These are phyloP conservation scores for Leucozona laternaria DNA, from an alignment of 2,888 invertebrate genomes.

Conservation along the genomic window DNA sequence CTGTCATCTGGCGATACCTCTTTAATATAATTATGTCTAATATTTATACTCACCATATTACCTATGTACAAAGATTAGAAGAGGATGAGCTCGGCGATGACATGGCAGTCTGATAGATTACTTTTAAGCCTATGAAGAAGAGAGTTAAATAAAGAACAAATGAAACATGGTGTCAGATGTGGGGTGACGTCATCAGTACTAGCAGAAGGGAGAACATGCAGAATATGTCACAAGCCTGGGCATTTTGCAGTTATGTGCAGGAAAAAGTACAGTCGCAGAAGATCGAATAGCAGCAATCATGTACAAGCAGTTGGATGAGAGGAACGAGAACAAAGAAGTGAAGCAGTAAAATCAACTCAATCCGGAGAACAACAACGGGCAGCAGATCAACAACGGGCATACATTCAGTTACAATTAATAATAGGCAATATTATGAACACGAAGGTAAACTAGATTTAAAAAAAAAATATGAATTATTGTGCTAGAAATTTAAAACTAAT, in stretches of 20 bases:
- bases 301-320: slow-evolving; percentile 13
- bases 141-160: too few species aligned
- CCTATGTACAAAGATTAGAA: too few species aligned
- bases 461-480: not conserved
- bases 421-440: slow-evolving; percentile 36
- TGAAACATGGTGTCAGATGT: too few species aligned
- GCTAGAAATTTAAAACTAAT: slow-evolving; percentile 10
- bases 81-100: too few species aligned
- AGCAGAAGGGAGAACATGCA: slow-evolving; percentile 32
- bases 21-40: too few species aligned
- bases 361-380: slow-evolving; percentile 2
- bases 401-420: slow-evolving; percentile 26
- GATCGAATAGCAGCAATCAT: slow-evolving; percentile 17
- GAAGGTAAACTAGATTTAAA: slow-evolving; percentile 25
- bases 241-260: slow-evolving; percentile 47
- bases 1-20: too few species aligned
- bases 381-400: not conserved
- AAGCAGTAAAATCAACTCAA: slow-evolving; percentile 7
- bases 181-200: slow-evolving; percentile 26
- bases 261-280: slow-evolving; percentile 32
- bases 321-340: not conserved
- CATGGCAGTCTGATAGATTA: too few species aligned
- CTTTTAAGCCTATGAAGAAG: too few species aligned
- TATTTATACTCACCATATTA: too few species aligned
- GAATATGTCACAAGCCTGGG: slow-evolving; percentile 38